Conservation (phyloP, 64 coral and sea anemone genomes). For the Dendrophyllia cribrosa region DNA sequence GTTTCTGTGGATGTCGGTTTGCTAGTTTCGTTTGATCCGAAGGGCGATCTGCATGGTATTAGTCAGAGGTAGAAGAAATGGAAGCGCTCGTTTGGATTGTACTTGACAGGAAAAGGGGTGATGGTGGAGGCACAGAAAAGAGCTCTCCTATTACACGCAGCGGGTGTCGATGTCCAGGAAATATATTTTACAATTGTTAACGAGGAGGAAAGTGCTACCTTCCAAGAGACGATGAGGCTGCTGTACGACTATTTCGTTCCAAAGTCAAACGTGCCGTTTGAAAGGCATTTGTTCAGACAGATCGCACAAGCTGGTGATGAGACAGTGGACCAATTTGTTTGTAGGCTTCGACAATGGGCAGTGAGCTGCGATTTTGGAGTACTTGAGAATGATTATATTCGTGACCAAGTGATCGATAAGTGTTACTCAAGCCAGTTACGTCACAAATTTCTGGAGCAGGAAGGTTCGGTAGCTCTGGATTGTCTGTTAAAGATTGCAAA, state of each 20-base stretch:
- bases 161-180: too few relatives aligned
- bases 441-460: not conserved
- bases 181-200: too few relatives aligned
- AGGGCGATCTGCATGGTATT: too few relatives aligned
- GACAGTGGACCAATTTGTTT: slow-evolving; percentile 45
- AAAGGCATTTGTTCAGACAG: slow-evolving; percentile 39
- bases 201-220: too few relatives aligned
- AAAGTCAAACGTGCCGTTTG: slow-evolving; percentile 12
- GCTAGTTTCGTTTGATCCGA: too few relatives aligned
- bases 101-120: too few relatives aligned
- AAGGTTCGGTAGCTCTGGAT: not conserved
- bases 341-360: not conserved
- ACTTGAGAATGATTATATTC: not conserved
- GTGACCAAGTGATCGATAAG: not conserved
- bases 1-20: too few relatives aligned
- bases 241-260: not conserved
- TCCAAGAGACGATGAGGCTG: too few relatives aligned
- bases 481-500: not conserved
- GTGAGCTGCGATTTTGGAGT: not conserved
- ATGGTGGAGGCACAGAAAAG: too few relatives aligned
- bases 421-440: slow-evolving; percentile 4
- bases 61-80: too few relatives aligned
- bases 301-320: slow-evolving; percentile 9
- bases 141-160: too few relatives aligned
- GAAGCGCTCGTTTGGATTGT: too few relatives aligned